Conservation (phyloP, 2,113 vertebrate species). For the Hippocampus zosterae region DNA sequence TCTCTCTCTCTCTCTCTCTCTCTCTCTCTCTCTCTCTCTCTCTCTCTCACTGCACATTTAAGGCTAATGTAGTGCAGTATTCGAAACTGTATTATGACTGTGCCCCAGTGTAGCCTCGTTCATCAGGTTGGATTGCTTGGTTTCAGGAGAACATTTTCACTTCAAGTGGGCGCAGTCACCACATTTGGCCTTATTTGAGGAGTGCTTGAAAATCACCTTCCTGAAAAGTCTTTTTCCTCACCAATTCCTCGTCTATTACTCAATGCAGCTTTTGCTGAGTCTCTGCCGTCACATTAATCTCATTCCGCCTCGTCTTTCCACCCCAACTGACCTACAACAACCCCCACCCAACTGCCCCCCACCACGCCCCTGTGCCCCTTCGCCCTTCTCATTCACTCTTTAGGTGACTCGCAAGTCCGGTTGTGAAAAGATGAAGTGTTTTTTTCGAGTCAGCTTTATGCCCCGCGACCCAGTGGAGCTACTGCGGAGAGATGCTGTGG, state of each 20-base stretch:
- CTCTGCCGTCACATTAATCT: background rate
- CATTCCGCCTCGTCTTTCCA: background rate
- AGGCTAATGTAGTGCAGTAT: too few species aligned
- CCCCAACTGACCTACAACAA: background rate
- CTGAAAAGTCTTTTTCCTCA: background rate
- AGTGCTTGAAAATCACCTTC: too few species aligned
- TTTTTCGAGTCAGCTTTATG: conserved; percentile 94
- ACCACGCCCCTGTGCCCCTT: background rate
- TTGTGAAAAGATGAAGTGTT: conserved; percentile 95
- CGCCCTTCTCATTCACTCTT: background rate
- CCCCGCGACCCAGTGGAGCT: conserved; percentile 95
- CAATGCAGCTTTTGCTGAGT: background rate
- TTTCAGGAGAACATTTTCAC: too few species aligned
- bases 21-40: conserved; percentile 4
- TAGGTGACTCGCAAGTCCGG: conserved; percentile 93
- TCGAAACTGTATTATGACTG: too few species aligned
- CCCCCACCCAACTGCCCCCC: background rate
- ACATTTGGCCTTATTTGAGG: too few species aligned
- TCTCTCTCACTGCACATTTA: too few species aligned
- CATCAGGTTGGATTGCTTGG: too few species aligned
- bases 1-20: conserved; percentile 6
- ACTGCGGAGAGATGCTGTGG: conserved; percentile 89
- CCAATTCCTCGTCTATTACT: background rate
- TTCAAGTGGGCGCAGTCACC: too few species aligned
- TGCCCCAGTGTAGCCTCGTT: too few species aligned